Base-by-base conservation (phyloP, 2,113 vertebrate genomes). In the Pituophis catenifer region DNA sequence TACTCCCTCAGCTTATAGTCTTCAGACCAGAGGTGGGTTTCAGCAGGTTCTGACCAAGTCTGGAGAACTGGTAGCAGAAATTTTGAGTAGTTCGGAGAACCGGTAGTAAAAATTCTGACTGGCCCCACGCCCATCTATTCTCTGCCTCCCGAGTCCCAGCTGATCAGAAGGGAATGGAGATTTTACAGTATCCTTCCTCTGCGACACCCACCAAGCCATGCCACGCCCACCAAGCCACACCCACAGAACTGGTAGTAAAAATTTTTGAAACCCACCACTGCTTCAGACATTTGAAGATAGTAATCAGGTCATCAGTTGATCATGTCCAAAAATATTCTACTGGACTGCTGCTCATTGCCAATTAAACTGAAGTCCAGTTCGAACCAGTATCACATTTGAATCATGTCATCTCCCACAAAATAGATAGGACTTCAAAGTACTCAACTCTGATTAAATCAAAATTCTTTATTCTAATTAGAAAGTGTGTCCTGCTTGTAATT, bases 391-490 rank as follows among this genome's bases (percentile, higher is more conserved):
- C 13, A 23, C 44, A 48, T 38, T 54, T 62, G 19, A 52, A 75
- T 29, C 29, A n/a, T 9, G 9, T 55, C 7, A 12, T 89, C 38
- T 89, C 17, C 88, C 33, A 33, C 38, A 48, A 21, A 90, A 93
- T 89, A 15, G 65, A 90, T 33, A 58, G 93, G 91, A 85, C 50
- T 94, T 89, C 81, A 24, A 86, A 19, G 13, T 26, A 50, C 4
- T 85, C 13, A 0, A 21, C 59, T 75, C 11, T 7, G 55, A 19
- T 24, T 92, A 5, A 9, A 59, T 59, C 19, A 38, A 90, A 90
- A 38, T 86, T 87, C 38, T 93, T 93, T 85, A 92, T 65, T 88
- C 3, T 62, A 88, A 26, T 91, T 92, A 91, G 91, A 54, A 58
- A 92, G 48, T 81, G 85, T 81, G 87, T 55, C 92, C 86, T 65